Base-by-base conservation (phyloP, 2,113 vertebrate species). In the Sturnus vulgaris region DNA sequence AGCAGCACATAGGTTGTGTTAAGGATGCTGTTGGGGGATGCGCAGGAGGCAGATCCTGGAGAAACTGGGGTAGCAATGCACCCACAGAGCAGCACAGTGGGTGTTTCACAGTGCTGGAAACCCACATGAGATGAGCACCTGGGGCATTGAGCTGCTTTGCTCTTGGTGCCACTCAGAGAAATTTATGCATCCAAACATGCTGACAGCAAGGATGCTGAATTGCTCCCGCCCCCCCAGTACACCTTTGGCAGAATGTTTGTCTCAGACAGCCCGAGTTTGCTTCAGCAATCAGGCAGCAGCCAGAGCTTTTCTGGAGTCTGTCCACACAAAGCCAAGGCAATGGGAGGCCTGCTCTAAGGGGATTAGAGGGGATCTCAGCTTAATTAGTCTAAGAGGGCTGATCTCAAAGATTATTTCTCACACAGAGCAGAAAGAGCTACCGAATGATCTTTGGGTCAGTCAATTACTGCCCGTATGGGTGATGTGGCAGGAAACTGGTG, bases 311-410 rank as follows among this genome's bases (percentile, higher is more conserved):
- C 40, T 4, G 12, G 71, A 88, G 76, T 27, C 76, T 83, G 83
- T 44, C 63, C 12, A 12, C 7, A 16, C 60, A 75, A 86, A 92
- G 60, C 49, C 70, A 63, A 80, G 25, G 91, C 69, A 81, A 27
- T 17, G 37, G 27, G 55, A 95, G 28, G 76, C 71, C 91, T 77
- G 28, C 46, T 90, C 64, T 68, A 79, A 84, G 65, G 69, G 78
- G 78, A 94, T 96, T 95, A 91, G 61, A 52, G 44, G 15, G 28
- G 35, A 95, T 93, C 49, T 60, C 65, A 64, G 40, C 82, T 79
- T 94, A 94, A 96, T 94, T 82, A 95, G 78, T 87, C 78, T 73
- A 85, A 82, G 82, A 89, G 61, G 30, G 47, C 49, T 87, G 73
- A 94, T 95, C 73, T 82, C 57, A 56, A 57, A 89, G 90, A 87